Conservation (phyloP, 2,113 vertebrate genomes). For the Strix aluco region DNA sequence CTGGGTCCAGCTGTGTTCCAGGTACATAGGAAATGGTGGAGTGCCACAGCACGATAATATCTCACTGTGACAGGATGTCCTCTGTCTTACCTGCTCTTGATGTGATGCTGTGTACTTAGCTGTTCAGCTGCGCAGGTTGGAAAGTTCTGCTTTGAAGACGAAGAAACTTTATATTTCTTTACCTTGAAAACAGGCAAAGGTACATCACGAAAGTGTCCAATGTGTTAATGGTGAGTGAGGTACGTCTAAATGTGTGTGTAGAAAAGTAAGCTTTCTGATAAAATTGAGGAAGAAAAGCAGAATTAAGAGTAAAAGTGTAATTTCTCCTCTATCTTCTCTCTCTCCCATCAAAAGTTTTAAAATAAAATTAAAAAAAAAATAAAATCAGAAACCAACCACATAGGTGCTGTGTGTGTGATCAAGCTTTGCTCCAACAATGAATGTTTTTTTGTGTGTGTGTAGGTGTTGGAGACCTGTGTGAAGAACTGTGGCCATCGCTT, state of each 20-base stretch:
- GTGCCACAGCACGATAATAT: not conserved
- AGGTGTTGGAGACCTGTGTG: slow-evolving; percentile 97
- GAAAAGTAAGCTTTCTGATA: not conserved
- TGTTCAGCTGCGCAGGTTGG: not conserved
- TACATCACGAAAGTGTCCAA: not conserved
- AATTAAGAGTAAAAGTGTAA: not conserved
- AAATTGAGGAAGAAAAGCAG: not conserved
- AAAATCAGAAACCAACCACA: not conserved
- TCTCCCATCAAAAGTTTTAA: not conserved
- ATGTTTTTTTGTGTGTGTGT: not conserved
- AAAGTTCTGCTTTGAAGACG: not conserved
- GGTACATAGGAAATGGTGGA: not conserved
- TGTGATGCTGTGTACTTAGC: not conserved
- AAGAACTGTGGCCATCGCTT: slow-evolving; percentile 99
- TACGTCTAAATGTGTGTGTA: not conserved
- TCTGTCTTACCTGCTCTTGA: slow-evolving; percentile 17
- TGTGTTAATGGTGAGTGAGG: not conserved
- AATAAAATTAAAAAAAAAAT: not conserved
- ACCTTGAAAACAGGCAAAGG: not conserved
- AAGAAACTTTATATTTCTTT: not conserved
- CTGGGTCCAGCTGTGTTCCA: slow-evolving; percentile 48
- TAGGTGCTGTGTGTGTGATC: not conserved
- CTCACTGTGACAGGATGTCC: slow-evolving; percentile 41
- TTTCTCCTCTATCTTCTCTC: not conserved
- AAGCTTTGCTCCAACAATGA: not conserved